Percentiles rank a stretch among this genome's conserved stretches.
These are phyloP conservation scores for Epinotia ramella DNA, from an alignment of 2,888 invertebrate species.

Conservation along the genomic window DNA sequence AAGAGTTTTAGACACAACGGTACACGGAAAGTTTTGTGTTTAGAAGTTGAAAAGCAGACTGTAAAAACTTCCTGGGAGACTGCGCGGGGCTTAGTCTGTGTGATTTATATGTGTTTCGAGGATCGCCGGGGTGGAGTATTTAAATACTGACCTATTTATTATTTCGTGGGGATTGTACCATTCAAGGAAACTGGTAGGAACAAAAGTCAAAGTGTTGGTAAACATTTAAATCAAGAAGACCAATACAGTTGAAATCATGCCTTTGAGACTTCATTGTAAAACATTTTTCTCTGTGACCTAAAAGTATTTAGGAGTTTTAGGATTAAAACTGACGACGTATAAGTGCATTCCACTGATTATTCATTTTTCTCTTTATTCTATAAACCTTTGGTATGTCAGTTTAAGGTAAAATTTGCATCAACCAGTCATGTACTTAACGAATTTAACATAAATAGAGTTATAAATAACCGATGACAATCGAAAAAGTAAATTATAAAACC, in stretches of 20 bases:
- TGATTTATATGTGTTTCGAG: conserved; percentile 69
- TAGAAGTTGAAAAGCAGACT: conserved; percentile 55
- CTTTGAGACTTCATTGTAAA: background rate
- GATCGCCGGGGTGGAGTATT: conserved; percentile 59
- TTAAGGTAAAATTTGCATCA: too few species aligned
- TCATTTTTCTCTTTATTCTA: background rate
- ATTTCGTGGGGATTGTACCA: conserved; percentile 37
- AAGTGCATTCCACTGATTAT: background rate
- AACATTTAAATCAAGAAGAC: conserved; percentile 14
- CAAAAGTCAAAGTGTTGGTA: conserved; percentile 11
- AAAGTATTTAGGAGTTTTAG: background rate
- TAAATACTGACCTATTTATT: conserved; percentile 66
- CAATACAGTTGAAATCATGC: conserved; percentile 1
- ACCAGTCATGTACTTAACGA: background rate
- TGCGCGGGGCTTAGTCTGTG: conserved; percentile 60
- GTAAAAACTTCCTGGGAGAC: conserved; percentile 60
- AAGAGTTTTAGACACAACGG: conserved; percentile 48
- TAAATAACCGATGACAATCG: background rate
- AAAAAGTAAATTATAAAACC: conserved; percentile 44
- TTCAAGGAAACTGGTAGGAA: conserved; percentile 24
- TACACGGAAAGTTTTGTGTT: conserved; percentile 48
- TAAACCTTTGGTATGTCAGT: too few species aligned
- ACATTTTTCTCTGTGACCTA: background rate
- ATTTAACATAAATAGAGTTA: background rate
- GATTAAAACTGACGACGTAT: background rate